phyloP scores from a whole-genome alignment of 2,888 invertebrate genomes.

The Nematopogon swammerdamellus region DNA sequence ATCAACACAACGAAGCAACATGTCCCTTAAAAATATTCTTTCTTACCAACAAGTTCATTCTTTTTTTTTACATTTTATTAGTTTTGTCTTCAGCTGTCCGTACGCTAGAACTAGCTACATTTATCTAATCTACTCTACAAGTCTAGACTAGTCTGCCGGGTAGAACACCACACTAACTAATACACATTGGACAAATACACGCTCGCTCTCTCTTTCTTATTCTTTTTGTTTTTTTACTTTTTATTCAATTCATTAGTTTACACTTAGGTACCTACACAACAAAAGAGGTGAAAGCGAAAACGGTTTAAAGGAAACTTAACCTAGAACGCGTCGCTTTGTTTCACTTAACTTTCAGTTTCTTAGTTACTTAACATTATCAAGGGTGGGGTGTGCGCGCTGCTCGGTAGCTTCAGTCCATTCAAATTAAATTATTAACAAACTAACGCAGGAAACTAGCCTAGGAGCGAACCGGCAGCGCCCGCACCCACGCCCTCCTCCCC shows the following conservation, averaged over 20 bases:
- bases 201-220: constrained; percentile 40
- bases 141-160: constrained; percentile 57
- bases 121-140: constrained; percentile 57
- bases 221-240: constrained; percentile 29
- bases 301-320: constrained; percentile 50
- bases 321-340: constrained; percentile 41
- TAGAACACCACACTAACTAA: constrained; percentile 54
- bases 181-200: constrained; percentile 56
- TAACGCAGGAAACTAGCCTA: constrained; percentile 53
- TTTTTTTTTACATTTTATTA: constrained; percentile 57
- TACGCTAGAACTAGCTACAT: constrained; percentile 56
- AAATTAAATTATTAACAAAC: constrained; percentile 56
- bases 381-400: constrained; percentile 22
- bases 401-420: constrained; percentile 46
- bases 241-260: constrained; percentile 39
- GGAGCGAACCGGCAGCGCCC: constrained; percentile 28
- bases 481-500: constrained; percentile 26
- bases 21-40: constrained; percentile 62
- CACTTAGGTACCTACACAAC: constrained; percentile 55
- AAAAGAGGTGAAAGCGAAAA: constrained; percentile 54
- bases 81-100: constrained; percentile 59
- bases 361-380: constrained; percentile 14
- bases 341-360: constrained; percentile 26
- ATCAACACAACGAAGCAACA: constrained; percentile 56
- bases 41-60: constrained; percentile 61